Conservation (phyloP, 2,113 vertebrate species). For the Machaerirhynchus nigripectus region DNA sequence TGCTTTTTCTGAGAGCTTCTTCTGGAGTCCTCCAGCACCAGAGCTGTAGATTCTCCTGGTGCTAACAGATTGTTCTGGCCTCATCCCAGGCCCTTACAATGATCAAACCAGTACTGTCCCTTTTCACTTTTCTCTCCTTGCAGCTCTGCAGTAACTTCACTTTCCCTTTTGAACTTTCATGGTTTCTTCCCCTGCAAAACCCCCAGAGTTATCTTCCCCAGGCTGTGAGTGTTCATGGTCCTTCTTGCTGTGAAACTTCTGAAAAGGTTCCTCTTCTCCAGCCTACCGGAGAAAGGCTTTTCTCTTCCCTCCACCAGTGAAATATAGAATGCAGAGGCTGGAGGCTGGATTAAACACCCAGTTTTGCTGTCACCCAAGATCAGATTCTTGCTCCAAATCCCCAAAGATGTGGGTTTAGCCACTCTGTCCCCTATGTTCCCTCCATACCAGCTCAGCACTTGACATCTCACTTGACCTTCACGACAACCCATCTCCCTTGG, state of each 20-base stretch:
- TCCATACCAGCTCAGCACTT: not conserved
- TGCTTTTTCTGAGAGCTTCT: not conserved
- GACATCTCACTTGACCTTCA: not conserved
- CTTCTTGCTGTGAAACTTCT: not conserved
- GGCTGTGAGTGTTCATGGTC: not conserved
- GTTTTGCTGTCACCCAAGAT: not conserved
- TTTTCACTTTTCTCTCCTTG: not conserved
- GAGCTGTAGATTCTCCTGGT: not conserved
- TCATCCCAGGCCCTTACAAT: rapidly evolving
- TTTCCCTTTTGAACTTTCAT: not conserved
- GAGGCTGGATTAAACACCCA: not conserved
- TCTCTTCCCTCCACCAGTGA: not conserved
- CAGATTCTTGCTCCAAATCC: not conserved
- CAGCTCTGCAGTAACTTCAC: not conserved
- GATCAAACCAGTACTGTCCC: not conserved
- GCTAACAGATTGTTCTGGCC: not conserved
- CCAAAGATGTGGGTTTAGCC: not conserved
- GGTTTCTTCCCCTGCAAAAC: not conserved
- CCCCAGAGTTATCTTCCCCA: not conserved
- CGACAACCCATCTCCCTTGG: not conserved
- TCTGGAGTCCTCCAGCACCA: not conserved
- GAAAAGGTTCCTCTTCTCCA: too few relatives aligned
- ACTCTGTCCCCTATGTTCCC: not conserved
- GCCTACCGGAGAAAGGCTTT: rapidly evolving
- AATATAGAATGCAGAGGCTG: not conserved